phyloP scores from a whole-genome alignment of 2,797 vertebrate genomes.

The Phoebastria nigripes region DNA sequence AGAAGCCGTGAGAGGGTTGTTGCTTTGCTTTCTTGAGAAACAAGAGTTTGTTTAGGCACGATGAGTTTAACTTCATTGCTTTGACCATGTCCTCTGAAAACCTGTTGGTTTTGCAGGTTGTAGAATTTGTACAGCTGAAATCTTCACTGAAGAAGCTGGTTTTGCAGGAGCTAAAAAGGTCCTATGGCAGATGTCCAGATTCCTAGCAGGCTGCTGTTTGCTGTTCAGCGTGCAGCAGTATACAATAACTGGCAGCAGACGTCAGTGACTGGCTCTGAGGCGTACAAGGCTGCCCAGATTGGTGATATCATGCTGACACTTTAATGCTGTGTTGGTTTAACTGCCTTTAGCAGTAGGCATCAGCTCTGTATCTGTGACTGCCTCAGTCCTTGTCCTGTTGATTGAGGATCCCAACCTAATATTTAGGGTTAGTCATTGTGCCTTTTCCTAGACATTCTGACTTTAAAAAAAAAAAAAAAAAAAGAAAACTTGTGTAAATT shows the following conservation, averaged over 20 bases:
- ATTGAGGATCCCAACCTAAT: neutral
- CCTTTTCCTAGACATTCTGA: neutral
- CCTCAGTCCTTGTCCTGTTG: neutral
- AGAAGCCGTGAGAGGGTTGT: accelerated
- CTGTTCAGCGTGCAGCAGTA: neutral
- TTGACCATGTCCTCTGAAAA: neutral
- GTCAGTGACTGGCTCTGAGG: neutral
- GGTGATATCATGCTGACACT: neutral
- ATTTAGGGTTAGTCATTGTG: neutral
- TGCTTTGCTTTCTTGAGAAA: neutral
- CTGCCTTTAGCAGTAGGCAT: neutral
- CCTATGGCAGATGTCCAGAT: accelerated
- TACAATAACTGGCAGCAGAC: neutral
- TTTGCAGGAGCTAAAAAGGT: neutral
- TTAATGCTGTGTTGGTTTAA: neutral
- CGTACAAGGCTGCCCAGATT: neutral
- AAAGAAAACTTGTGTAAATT: neutral
- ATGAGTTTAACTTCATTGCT: neutral
- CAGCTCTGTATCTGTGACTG: neutral
- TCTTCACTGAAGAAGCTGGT: neutral
- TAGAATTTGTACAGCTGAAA: neutral
- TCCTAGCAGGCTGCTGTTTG: neutral
- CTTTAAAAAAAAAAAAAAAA: neutral
- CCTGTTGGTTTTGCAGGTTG: neutral
- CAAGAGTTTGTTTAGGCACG: neutral